A percentile compares a stretch with the other conserved stretches of the same genome.
Conservation (phyloP, 2,113 vertebrate genomes). For the Oceanodroma tethys region DNA sequence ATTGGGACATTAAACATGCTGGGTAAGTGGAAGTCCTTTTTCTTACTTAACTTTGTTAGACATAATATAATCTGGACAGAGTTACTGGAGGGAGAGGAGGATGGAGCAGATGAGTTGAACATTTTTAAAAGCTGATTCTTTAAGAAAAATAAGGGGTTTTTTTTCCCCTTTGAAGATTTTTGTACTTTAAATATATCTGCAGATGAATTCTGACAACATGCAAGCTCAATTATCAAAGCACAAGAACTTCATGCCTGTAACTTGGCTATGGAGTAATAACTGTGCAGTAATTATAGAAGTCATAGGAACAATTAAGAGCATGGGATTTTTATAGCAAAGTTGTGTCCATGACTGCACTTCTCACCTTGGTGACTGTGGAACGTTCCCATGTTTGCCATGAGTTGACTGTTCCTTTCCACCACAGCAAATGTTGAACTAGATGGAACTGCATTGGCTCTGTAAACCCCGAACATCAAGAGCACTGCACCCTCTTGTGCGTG, state of each 20-base stretch:
- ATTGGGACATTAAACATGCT: constrained; percentile 98
- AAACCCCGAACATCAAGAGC: background rate
- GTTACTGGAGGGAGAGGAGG: background rate
- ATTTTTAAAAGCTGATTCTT: background rate
- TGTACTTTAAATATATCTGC: background rate
- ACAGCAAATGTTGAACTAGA: accelerated
- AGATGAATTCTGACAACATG: background rate
- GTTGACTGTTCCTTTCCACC: background rate
- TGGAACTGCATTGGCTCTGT: background rate
- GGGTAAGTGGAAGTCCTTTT: constrained; percentile 78
- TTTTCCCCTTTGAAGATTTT: background rate
- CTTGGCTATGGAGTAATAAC: background rate
- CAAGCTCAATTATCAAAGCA: background rate
- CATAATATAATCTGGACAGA: background rate
- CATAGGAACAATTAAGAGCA: background rate
- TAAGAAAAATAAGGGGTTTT: background rate
- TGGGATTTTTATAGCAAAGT: background rate
- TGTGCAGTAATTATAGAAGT: background rate
- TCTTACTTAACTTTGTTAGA: background rate
- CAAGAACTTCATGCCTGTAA: background rate
- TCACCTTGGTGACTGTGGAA: background rate
- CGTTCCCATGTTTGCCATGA: accelerated
- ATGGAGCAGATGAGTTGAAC: background rate
- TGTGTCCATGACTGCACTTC: background rate
- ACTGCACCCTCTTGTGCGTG: background rate